Percentiles rank a stretch among this genome's conserved stretches.
Evolutionary conservation across 2,113 vertebrate genomes (phyloP).

Genomic region (Xenopus laevis): DNA sequence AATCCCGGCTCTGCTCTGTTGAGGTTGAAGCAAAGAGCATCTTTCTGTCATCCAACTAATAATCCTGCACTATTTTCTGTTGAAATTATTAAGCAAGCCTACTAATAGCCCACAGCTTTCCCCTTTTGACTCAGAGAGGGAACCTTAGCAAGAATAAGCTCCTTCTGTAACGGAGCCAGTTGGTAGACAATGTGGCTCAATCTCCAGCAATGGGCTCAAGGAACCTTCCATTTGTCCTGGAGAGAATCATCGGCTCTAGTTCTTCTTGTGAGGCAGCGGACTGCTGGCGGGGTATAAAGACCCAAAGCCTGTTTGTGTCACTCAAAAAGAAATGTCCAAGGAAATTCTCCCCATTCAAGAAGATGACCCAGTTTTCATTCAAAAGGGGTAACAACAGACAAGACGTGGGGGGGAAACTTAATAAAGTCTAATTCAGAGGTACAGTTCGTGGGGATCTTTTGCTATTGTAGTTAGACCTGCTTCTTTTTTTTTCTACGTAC

Average conservation of each 20-base stretch:
- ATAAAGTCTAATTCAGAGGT: too few species aligned
- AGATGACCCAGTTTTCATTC: too few species aligned
- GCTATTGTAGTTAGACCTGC: too few species aligned
- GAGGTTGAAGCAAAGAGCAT: constrained; percentile 25
- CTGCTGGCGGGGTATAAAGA: constrained; percentile 36
- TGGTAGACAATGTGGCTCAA: constrained; percentile 20
- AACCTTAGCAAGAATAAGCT: constrained; percentile 51
- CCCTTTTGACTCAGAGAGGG: constrained; percentile 52
- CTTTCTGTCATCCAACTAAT: constrained; percentile 22
- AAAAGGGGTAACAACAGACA: too few species aligned
- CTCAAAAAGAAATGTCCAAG: too few species aligned
- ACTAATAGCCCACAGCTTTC: constrained; percentile 46
- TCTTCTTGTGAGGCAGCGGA: not conserved
- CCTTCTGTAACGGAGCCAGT: constrained; percentile 52
- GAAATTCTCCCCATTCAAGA: too few species aligned
- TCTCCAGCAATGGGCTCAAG: constrained; percentile 12
- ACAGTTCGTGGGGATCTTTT: too few species aligned
- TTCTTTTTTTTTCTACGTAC: too few species aligned
- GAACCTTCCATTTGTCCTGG: constrained; percentile 40
- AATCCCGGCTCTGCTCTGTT: constrained; percentile 12
- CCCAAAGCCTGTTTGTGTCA: not conserved
- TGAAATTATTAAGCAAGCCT: constrained; percentile 30
- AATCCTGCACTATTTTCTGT: constrained; percentile 28
- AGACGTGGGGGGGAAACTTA: too few species aligned
- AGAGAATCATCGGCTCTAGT: constrained; percentile 21